A percentile compares a stretch with the other conserved stretches of the same genome.
Evolutionary conservation across 2,797 vertebrate genomes (phyloP).

Genomic region (Spondyliosoma cantharus): DNA sequence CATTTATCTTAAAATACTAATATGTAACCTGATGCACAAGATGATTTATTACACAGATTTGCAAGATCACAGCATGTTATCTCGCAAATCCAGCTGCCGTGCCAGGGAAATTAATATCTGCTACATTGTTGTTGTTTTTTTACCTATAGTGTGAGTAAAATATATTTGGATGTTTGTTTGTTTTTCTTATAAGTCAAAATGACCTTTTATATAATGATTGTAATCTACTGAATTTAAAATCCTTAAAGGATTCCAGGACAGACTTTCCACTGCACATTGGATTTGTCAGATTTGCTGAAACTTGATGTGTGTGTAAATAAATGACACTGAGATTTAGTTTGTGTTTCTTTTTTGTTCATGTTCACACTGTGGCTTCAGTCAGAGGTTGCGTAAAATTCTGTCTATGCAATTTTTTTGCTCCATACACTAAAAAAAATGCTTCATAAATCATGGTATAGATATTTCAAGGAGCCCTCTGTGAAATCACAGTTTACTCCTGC

Average conservation of each 20-base stretch:
- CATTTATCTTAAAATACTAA: not conserved
- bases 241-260: too few relatives aligned
- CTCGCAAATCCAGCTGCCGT: too few relatives aligned
- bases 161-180: not conserved
- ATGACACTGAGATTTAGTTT: too few relatives aligned
- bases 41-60: too few relatives aligned
- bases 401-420: constrained; percentile 36
- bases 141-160: not conserved
- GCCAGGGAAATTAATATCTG: not conserved
- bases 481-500: not conserved
- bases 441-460: constrained; percentile 74
- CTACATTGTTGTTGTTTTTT: not conserved
- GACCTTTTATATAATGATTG: not conserved
- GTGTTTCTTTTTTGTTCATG: too few relatives aligned
- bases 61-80: too few relatives aligned
- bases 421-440: constrained; percentile 69
- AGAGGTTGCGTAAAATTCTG: too few relatives aligned
- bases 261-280: too few relatives aligned
- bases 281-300: too few relatives aligned
- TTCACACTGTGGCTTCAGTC: too few relatives aligned
- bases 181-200: not conserved
- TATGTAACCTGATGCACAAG: not conserved
- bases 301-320: too few relatives aligned
- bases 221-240: too few relatives aligned
- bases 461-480: not conserved